Percentiles rank a stretch among this genome's conserved stretches.
These are phyloP conservation scores for Nemotelus nigrinus DNA, from an alignment of 2,888 invertebrate species.

Conservation along the genomic window DNA sequence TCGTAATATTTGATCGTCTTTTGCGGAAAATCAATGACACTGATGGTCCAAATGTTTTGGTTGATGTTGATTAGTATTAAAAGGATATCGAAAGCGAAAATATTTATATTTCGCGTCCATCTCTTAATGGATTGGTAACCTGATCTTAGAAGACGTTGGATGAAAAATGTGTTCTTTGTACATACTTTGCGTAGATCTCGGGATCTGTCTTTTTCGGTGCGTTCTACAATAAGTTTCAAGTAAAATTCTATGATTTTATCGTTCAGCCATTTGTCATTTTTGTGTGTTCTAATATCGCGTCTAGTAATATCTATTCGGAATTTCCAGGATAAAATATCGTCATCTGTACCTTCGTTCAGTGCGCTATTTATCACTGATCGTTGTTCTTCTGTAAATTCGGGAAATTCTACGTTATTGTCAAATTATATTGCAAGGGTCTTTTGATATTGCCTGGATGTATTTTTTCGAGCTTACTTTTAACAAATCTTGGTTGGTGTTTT, in stretches of 20 bases:
- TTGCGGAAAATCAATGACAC: constrained; percentile 1
- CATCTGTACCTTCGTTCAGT: background rate
- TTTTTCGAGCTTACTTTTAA: background rate
- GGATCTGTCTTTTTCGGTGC: constrained; percentile 23
- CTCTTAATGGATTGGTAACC: constrained; percentile 14
- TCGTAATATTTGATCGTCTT: constrained; percentile 15
- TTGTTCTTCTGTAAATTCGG: background rate
- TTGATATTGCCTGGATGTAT: background rate
- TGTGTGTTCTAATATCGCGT: constrained; percentile 3
- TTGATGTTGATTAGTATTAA: constrained; percentile 12
- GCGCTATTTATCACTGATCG: constrained; percentile 1
- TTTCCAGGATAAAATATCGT: background rate
- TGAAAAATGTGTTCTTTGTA: constrained; percentile 22
- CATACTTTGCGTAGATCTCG: background rate
- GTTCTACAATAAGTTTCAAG: constrained; percentile 7
- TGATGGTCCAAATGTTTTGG: constrained; percentile 10
- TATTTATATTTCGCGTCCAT: constrained; percentile 10
- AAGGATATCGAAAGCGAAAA: background rate
- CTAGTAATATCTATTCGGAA: constrained; percentile 26
- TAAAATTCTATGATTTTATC: constrained; percentile 24
- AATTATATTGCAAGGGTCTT: constrained; percentile 3
- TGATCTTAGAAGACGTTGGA: constrained; percentile 9
- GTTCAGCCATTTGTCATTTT: constrained; percentile 7
- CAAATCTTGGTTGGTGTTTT: background rate
- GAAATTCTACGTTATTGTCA: constrained; percentile 2